These are phyloP conservation scores for Amphimallon solstitiale DNA, from an alignment of 2,888 invertebrate species.

Conservation along the genomic window DNA sequence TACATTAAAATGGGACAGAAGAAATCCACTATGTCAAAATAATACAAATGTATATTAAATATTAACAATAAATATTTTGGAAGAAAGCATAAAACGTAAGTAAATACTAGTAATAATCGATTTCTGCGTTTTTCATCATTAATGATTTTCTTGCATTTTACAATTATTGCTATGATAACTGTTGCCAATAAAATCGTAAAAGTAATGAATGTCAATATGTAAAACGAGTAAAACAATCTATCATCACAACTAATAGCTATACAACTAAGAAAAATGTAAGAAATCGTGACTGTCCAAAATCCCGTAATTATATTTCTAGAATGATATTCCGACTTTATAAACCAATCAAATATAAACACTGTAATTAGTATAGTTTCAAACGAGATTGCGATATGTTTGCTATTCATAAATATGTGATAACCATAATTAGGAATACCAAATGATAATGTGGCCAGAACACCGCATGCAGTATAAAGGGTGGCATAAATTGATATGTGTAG, in stretches of 20 bases:
- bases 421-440: slow-evolving; percentile 19
- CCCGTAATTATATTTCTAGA: slow-evolving; percentile 11
- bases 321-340: slow-evolving; percentile 18
- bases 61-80: slow-evolving; percentile 20
- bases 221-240: slow-evolving; percentile 18
- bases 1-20: slow-evolving; percentile 22
- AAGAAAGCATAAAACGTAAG: slow-evolving; percentile 12
- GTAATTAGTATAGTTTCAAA: slow-evolving; percentile 23
- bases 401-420: slow-evolving; percentile 17
- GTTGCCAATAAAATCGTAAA: slow-evolving; percentile 11
- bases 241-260: slow-evolving; percentile 15
- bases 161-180: not conserved
- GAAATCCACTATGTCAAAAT: slow-evolving; percentile 9
- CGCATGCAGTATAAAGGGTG: slow-evolving; percentile 1
- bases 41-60: slow-evolving; percentile 10
- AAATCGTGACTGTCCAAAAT: slow-evolving; percentile 10
- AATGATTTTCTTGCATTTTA: not conserved
- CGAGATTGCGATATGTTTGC: slow-evolving; percentile 16
- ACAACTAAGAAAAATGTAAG: slow-evolving; percentile 12
- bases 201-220: slow-evolving; percentile 14
- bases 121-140: slow-evolving; percentile 4
- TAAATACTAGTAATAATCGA: not conserved
- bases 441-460: slow-evolving; percentile 7
- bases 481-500: slow-evolving; percentile 15
- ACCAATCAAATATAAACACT: slow-evolving; percentile 14